Conservation (phyloP, 2,113 vertebrate genomes). For the Grus americana region DNA sequence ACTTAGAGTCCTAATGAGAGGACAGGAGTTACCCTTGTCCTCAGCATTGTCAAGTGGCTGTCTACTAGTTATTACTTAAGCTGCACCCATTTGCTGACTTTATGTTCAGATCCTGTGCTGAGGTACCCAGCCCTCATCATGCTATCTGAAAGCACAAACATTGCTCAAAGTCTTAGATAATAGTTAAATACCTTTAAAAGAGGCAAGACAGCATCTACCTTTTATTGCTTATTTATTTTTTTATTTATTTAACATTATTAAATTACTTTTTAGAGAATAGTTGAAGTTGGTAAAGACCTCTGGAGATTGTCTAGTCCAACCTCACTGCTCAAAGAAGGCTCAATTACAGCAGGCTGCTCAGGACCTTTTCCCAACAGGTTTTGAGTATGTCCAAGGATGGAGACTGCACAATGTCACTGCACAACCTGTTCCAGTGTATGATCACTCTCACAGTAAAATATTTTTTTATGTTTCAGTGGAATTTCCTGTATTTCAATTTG, state of each 20-base stretch:
- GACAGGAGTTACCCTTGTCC: background rate
- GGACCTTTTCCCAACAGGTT: background rate
- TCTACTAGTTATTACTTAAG: background rate
- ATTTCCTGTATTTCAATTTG: background rate
- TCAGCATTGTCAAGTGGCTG: background rate
- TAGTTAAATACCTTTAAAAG: background rate
- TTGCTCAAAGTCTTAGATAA: background rate
- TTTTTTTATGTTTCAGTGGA: background rate
- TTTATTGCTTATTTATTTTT: background rate
- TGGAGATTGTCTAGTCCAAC: background rate
- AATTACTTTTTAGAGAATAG: background rate
- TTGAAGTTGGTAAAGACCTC: background rate
- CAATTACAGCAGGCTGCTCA: background rate
- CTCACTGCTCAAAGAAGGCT: background rate
- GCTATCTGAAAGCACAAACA: background rate
- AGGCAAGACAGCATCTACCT: background rate
- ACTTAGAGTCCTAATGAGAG: background rate
- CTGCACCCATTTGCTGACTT: background rate
- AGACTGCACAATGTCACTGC: background rate
- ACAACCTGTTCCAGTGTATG: background rate
- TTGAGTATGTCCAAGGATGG: background rate
- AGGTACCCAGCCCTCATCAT: background rate
- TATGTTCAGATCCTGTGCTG: background rate
- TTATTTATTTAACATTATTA: background rate
- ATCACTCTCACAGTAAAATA: background rate